Conservation (phyloP, 2,888 invertebrate genomes). For the Lasioglossum malachurum region DNA sequence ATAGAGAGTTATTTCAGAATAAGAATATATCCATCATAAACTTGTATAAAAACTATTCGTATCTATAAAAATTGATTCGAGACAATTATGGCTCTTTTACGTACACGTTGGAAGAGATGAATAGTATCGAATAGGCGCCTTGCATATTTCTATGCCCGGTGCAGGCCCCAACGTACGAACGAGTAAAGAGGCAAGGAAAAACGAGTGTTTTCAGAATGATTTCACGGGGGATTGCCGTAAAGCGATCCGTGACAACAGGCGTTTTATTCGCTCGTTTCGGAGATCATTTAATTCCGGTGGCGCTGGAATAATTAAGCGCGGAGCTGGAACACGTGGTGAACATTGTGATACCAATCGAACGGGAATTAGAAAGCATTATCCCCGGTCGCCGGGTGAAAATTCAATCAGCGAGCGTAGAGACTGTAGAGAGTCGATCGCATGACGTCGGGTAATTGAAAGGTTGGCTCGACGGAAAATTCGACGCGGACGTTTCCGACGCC, state of each 20-base stretch:
- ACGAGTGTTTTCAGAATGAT: neutral
- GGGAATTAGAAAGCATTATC: conserved; percentile 35
- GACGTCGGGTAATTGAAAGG: conserved; percentile 22
- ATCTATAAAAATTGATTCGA: too few species aligned
- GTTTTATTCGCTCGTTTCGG: neutral
- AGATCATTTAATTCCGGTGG: neutral
- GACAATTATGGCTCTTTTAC: too few species aligned
- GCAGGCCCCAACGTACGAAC: neutral
- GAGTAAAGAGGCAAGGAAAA: neutral
- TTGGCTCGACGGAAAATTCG: conserved; percentile 17
- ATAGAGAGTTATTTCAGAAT: neutral
- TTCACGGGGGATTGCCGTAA: neutral
- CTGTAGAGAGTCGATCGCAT: conserved; percentile 3
- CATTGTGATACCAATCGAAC: conserved; percentile 3
- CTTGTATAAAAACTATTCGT: neutral
- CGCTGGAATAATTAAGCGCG: neutral
- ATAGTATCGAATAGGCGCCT: neutral
- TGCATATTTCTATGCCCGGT: neutral
- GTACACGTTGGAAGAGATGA: neutral
- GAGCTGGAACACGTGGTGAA: neutral
- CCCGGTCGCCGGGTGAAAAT: conserved; percentile 17
- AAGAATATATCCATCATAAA: neutral
- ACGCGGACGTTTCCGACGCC: neutral
- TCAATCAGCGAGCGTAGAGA: conserved; percentile 17
- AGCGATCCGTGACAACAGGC: neutral